Conservation (phyloP, 2,888 invertebrate genomes). For the Dioctria rufipes region DNA sequence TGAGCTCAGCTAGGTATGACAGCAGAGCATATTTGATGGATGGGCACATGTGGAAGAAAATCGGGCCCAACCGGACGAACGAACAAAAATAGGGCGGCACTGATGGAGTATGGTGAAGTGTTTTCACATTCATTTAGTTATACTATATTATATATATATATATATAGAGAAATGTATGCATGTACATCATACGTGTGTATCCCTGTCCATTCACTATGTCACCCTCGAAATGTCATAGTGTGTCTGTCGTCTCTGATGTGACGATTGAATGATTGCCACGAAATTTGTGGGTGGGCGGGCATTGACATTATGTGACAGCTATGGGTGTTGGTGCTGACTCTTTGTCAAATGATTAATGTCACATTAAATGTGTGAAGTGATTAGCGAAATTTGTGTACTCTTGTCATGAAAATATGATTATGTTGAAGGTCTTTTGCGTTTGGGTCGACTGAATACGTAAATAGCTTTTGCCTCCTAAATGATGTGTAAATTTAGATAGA, state of each 20-base stretch:
- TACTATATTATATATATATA: constrained; percentile 20
- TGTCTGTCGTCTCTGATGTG: constrained; percentile 3
- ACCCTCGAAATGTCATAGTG: constrained; percentile 44
- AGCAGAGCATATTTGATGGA: constrained; percentile 39
- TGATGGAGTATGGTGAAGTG: neutral
- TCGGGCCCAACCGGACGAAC: constrained; percentile 25
- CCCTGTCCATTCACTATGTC: constrained; percentile 34
- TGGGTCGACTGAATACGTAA: constrained; percentile 14
- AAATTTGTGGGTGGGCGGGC: constrained; percentile 45
- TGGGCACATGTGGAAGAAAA: constrained; percentile 46
- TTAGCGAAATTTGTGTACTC: constrained; percentile 53
- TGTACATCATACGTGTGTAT: too few species aligned
- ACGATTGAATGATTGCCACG: constrained; percentile 48
- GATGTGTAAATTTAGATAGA: too few species aligned
- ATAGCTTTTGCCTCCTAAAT: neutral
- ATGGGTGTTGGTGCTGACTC: constrained; percentile 50
- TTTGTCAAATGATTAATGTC: constrained; percentile 57
- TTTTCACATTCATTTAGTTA: constrained; percentile 13
- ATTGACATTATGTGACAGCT: constrained; percentile 44
- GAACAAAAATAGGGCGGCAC: constrained; percentile 16
- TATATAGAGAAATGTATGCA: too few species aligned
- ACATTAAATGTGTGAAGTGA: constrained; percentile 55
- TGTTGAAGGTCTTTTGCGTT: neutral
- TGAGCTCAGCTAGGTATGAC: constrained; percentile 41
- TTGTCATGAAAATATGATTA: constrained; percentile 47